Evolutionary conservation across 2,888 invertebrate species (phyloP).

Genomic region (Cyclophora albipunctata): DNA sequence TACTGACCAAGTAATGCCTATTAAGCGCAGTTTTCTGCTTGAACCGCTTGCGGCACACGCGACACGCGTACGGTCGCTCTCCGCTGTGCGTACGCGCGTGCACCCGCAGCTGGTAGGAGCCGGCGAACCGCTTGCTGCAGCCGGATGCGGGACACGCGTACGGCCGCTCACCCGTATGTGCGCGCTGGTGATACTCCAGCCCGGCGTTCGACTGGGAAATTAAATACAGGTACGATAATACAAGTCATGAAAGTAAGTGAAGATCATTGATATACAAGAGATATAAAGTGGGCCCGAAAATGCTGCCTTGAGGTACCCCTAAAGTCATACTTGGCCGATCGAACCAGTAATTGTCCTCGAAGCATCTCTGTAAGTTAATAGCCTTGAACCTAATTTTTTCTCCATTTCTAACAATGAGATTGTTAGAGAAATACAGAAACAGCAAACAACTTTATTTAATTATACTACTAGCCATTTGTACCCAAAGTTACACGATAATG

Average conservation of each 20-base stretch:
- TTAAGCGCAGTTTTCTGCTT: constrained; percentile 62
- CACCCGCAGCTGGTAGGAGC: constrained; percentile 39
- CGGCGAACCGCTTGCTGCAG: constrained; percentile 40
- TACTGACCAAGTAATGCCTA: constrained; percentile 64
- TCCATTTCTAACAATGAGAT: too few relatives aligned
- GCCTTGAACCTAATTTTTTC: too few relatives aligned
- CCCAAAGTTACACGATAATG: too few relatives aligned
- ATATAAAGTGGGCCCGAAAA: too few relatives aligned
- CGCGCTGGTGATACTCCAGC: constrained; percentile 49
- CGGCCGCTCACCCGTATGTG: constrained; percentile 55
- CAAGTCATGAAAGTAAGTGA: background rate
- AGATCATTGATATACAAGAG: background rate
- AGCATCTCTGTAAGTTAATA: too few relatives aligned
- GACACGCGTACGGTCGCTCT: constrained; percentile 55
- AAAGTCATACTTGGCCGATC: too few relatives aligned
- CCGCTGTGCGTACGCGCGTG: constrained; percentile 47
- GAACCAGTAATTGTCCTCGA: too few relatives aligned
- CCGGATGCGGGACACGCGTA: constrained; percentile 26
- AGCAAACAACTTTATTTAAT: too few relatives aligned
- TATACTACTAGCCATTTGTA: too few relatives aligned
- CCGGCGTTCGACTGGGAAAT: constrained; percentile 41
- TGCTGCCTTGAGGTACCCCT: too few relatives aligned
- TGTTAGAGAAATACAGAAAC: too few relatives aligned
- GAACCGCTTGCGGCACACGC: constrained; percentile 49
- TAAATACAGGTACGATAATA: background rate